Evolutionary conservation across 2,797 vertebrate species (phyloP), one percentile per base, ranked within the genome.

Genomic region (Thaleichthys pacificus): DNA sequence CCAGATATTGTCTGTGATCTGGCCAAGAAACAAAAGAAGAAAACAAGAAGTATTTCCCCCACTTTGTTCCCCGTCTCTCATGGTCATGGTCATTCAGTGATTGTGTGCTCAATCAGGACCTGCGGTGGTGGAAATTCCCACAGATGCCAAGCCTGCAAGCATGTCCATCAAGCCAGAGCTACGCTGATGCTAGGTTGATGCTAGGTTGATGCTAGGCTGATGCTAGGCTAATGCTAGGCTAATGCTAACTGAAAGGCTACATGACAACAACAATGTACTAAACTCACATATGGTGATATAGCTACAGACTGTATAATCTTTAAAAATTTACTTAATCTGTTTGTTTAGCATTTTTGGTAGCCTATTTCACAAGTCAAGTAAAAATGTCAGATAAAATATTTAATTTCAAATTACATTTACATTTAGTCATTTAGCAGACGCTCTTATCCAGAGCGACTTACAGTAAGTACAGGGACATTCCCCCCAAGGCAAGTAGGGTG

Each of bases 121-220:
- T 17, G 61, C 66, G 38, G 26, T 26, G 14, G 42, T 68, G 47
- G 51, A 76, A 35, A 21, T 77, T 81, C 74, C 70, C 67, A 78
- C 76, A 64, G 63, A 8, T 42, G 32, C 72, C 32, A 47, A 11
- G 21, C 75, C 56, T 60, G 19, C 83, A 19, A 87, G 80, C 67
- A 81, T 56, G 69, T 70, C 24, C 77, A 63, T 80, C 69, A 75
- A 3, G 24, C n/a, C 24, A 54, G 61, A 76, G 72, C 72, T 30
- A 81, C 65, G 58, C 14, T 73, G 15, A 73, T 76, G 74, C 32
- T 65, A 21, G 6, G 62, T n/a, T 35, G 5, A 65, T 14, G 72
- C 72, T 30, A 80, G 62, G 58, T 5, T 73, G 15, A 74, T 75
- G 74, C 32, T 64, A 21, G 6, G 62, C 62, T 35, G 12, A 76